phyloP scores from a whole-genome alignment of 2,888 invertebrate species.

The Drosophila multiciliata region DNA sequence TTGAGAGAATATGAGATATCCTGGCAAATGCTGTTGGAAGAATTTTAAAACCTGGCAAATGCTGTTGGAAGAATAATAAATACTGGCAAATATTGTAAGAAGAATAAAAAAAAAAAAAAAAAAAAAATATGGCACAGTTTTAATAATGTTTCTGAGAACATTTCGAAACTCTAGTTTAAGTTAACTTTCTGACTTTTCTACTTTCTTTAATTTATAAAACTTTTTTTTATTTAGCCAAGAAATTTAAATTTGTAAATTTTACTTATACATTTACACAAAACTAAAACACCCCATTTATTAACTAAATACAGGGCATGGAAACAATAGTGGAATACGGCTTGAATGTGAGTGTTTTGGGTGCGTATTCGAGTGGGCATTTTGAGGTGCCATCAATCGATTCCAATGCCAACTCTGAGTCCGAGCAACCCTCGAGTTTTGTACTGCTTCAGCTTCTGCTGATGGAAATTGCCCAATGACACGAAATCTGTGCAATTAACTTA shows the following conservation, averaged over 20 bases:
- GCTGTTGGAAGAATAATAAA: not conserved
- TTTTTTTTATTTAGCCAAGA: not conserved
- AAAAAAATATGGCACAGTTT: not conserved
- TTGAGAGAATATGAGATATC: conserved; percentile 12
- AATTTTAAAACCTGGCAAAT: not conserved
- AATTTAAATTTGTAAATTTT: not conserved
- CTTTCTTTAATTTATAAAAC: rapidly evolving
- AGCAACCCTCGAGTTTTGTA: conserved; percentile 44
- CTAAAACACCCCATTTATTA: not conserved
- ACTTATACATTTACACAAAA: not conserved
- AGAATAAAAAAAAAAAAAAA: not conserved
- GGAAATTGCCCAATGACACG: conserved; percentile 66
- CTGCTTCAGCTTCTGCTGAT: not conserved
- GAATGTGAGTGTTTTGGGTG: conserved; percentile 30
- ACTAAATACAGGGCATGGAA: conserved; percentile 11
- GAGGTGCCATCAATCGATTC: conserved; percentile 69
- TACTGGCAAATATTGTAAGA: conserved; percentile 4
- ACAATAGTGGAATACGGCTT: conserved; percentile 28
- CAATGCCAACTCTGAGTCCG: conserved; percentile 15
- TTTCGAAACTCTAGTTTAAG: not conserved
- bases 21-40: conserved; percentile 2
- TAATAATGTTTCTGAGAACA: not conserved
- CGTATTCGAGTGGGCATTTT: conserved; percentile 51
- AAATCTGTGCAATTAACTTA: conserved; percentile 84
- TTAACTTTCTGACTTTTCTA: rapidly evolving